A percentile compares a stretch with the other conserved stretches of the same genome.
Evolutionary conservation across 1,140 invertebrate genomes (phyloP).

Genomic region (Neodiprion fabricii): DNA sequence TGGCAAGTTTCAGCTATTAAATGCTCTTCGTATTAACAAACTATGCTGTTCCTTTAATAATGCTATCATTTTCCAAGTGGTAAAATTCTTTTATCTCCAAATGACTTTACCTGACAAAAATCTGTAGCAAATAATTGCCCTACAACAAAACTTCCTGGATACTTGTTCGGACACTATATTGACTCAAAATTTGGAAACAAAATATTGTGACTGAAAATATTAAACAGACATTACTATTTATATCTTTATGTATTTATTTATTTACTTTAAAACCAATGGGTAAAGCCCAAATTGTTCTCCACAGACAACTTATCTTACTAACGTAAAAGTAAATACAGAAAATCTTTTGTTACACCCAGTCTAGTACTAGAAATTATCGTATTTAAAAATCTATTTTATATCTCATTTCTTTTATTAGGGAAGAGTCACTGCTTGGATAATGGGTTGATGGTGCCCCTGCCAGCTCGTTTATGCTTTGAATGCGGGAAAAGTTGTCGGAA

Average conservation of each 20-base stretch:
- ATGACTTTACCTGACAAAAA: slow-evolving; percentile 3
- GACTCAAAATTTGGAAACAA: too few relatives aligned
- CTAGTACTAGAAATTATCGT: too few relatives aligned
- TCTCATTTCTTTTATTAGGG: slow-evolving; percentile 24
- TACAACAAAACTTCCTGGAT: too few relatives aligned
- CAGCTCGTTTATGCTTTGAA: slow-evolving; percentile 82
- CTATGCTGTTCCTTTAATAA: not conserved
- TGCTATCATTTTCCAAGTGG: slow-evolving; percentile 5
- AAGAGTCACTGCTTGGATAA: slow-evolving; percentile 73
- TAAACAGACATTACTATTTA: too few relatives aligned
- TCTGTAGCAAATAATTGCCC: not conserved
- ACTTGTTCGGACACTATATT: too few relatives aligned
- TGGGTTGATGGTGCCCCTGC: slow-evolving; percentile 80
- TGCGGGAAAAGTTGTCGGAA: slow-evolving; percentile 83
- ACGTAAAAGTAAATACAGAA: too few relatives aligned
- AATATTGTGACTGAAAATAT: too few relatives aligned
- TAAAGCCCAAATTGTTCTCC: too few relatives aligned
- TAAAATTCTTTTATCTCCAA: slow-evolving; percentile 16
- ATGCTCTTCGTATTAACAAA: not conserved
- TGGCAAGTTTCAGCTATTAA: slow-evolving; percentile 34
- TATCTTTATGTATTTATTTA: too few relatives aligned
- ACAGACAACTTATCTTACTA: too few relatives aligned
- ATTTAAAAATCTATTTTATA: not conserved
- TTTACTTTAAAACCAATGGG: too few relatives aligned
- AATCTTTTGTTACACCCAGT: too few relatives aligned